Conservation (phyloP, 2,888 invertebrate genomes). For the Venusia cambrica region DNA sequence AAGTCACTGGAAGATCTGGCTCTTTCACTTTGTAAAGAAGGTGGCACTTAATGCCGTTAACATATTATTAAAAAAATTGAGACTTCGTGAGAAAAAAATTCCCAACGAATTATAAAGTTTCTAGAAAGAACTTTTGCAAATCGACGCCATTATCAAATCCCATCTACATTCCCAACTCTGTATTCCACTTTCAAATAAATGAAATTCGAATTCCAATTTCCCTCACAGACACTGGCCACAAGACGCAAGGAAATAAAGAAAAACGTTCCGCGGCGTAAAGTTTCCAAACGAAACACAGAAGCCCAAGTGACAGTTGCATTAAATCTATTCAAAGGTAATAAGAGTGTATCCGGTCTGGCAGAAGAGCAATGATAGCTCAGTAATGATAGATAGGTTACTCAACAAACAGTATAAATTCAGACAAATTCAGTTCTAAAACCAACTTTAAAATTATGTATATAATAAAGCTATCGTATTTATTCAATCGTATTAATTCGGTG, state of each 20-base stretch:
- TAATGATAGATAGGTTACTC: constrained; percentile 1
- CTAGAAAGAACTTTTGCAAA: constrained; percentile 3
- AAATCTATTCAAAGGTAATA: constrained; percentile 29
- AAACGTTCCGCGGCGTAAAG: constrained; percentile 15
- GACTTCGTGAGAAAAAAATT: too few relatives aligned
- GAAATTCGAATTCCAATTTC: constrained; percentile 14
- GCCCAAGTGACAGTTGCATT: constrained; percentile 28
- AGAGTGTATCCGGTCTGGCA: constrained; percentile 34
- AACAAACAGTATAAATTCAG: too few relatives aligned
- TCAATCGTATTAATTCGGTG: too few relatives aligned
- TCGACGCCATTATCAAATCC: constrained; percentile 1
- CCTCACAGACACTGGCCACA: constrained; percentile 15
- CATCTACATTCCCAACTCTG: constrained; percentile 9
- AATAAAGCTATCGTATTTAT: too few relatives aligned
- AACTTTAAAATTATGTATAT: too few relatives aligned
- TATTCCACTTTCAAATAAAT: constrained; percentile 16
- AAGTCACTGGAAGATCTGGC: too few relatives aligned
- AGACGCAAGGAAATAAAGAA: constrained; percentile 16
- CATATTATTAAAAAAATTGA: too few relatives aligned
- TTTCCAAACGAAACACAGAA: constrained; percentile 23
- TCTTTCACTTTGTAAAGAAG: too few relatives aligned
- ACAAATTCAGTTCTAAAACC: too few relatives aligned
- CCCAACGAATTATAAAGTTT: too few relatives aligned
- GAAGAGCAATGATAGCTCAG: constrained; percentile 2
- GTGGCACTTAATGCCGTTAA: too few relatives aligned